Evolutionary conservation across 1,140 invertebrate genomes (phyloP), one percentile per base, ranked within the genome.

Genomic region (Drosophila kepulauana): DNA sequence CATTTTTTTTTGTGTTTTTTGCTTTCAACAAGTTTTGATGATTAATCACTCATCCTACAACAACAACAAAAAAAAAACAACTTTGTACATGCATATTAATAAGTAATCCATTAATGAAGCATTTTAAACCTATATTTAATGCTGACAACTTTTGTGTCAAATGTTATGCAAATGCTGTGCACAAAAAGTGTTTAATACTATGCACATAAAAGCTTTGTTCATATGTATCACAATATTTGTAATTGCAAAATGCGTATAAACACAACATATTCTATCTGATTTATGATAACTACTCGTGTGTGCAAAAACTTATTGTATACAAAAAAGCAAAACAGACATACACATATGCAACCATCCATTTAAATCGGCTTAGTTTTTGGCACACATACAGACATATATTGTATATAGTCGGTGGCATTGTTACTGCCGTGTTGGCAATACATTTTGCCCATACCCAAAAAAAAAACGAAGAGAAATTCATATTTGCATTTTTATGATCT

Each of bases 401-500:
- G 7, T 0, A 33, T 33, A 33, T 33, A 33, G 20, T 25, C 7
- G 25, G n/a, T 43, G 20, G 35, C 8, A 11, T 38, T 38, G 35
- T 38, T 38, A 38, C 2, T 38, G 35, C 35, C 7, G 38, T 59
- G 8, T 43, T 59, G 5, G 8, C 11, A 25, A 43, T 13, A 43
- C 41, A 43, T 13, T 25, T 43, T n/a, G n/a, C 41, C 5, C 41
- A 43, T n/a, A 43, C n/a, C 41, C 41, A 10, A 59, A 45, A 25
- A 25, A 4, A 25, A 25, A 25, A 25, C 0, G 20, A 25, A 25
- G 20, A 25, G 20, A 25, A 15, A 15, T 35, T 16, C 43, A 38
- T 15, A 79, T 81, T 81, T 81, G 72, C 78, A 81, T 76, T 80
- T 81, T 81, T 81, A 75, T 75, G 58, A 75, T 79, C 63, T 71